Base-by-base conservation (phyloP, 2,113 vertebrate genomes). In the Oriolus oriolus region DNA sequence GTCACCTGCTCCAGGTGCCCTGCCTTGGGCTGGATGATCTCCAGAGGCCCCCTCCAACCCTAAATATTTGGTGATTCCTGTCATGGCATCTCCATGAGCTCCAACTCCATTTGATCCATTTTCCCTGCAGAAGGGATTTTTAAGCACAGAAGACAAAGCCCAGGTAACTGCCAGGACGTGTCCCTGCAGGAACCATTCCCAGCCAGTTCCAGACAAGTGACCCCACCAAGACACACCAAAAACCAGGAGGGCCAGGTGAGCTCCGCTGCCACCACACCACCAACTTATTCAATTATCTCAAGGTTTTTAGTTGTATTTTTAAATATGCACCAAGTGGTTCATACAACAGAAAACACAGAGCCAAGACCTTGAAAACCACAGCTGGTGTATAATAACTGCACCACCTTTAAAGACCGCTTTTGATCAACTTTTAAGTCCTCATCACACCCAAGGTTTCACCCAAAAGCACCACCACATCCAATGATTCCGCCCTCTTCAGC, bases 211-310 rank as follows among this genome's bases (percentile, higher is more conserved):
- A 69, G 41, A 13, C 44, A 50, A 63, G 50, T 24, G 16, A 78
- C 30, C 60, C 39, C 35, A 52, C 5, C 54, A 31, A 19, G 52
- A 39, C 63, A 47, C 20, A 7, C 6, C 9, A 3, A 45, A 47
- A 64, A 1, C 22, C 18, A 16, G 15, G 28, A 37, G 26, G 26
- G 12, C 24, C 22, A 24, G 13, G n/a, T 37, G 47, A 63, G 17
- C 30, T 20, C 53, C 0, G 0, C 47, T 11, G 23, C 57, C 20
- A 47, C 16, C 71, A 56, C 57, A 39, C 3, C 45, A 37, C 61
- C 1, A 1, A 17, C 10, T 27, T 4, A 23, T 1, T 14, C 45
- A 7, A 23, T 26, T 6, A 33, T 1, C 60, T 70, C 3, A 3
- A 63, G 15, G 44, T 11, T 66, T 83, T 60, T 4, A 31, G 31